Evolutionary conservation across 1,140 invertebrate species (phyloP), one percentile per base, ranked within the genome.

Genomic region (Himalopsyche phryganea): DNA sequence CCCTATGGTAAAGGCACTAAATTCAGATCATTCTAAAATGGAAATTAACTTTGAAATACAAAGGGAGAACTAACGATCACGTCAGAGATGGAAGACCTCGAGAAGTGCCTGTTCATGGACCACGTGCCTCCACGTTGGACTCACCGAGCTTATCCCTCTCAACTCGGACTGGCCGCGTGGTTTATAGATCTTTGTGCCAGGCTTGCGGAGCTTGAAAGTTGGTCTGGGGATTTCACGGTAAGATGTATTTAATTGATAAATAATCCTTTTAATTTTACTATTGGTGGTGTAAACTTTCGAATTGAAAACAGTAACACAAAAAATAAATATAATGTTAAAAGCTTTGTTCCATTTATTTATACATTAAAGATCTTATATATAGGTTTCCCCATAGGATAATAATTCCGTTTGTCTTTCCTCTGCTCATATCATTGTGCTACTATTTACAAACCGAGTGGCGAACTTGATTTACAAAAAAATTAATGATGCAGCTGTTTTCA

Each of bases 1-100:
- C n/a, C n/a, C n/a, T n/a, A n/a, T n/a, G n/a, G n/a, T n/a, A n/a
- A n/a, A n/a, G n/a, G n/a, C n/a, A n/a, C n/a, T n/a, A n/a, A n/a
- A n/a, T n/a, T n/a, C n/a, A n/a, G n/a, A n/a, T n/a, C n/a, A n/a
- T n/a, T n/a, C n/a, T n/a, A n/a, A n/a, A n/a, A n/a, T n/a, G n/a
- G n/a, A n/a, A n/a, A n/a, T n/a, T n/a, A n/a, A n/a, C n/a, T n/a
- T n/a, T n/a, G n/a, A 28, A 28, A 28, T 28, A 3, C 3, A 28
- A 65, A 92, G 85, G 94, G 94, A 42, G 93, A 97, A 73, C 71
- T 97, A 20, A 96, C 94, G 0, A 95, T 97, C 51, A 95, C 92
- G 42, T 79, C 86, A 9, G 89, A 92, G 42, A 97, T 98, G 94
- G 94, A 98, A 74, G 81, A 85, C 19, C 70, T 97, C 33, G 86